Base-by-base conservation (phyloP, 2,113 vertebrate species). In the Platysternon megacephalum region DNA sequence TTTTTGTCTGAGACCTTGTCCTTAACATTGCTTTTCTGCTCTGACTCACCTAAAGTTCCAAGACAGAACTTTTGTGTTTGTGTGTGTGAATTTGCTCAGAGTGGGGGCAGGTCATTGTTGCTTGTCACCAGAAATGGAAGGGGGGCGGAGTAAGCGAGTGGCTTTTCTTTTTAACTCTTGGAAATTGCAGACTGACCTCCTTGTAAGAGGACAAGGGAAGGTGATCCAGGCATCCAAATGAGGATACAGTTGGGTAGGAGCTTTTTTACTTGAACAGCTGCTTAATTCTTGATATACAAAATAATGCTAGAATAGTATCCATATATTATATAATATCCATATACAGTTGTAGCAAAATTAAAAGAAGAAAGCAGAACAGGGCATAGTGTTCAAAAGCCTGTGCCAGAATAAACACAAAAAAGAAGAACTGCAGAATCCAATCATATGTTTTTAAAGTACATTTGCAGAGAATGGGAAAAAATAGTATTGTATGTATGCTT, bases 241-340 rank as follows among this genome's bases (percentile, higher is more conserved):
- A n/a, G 35, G n/a, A 39, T 39, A 39, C 19, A 11, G 17, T 72
- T n/a, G 35, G 58, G 14, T 68, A 35, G 32, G 65, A 39, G 19
- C 65, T 39, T 39, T 39, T 72, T 22, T 39, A 22, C 65, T 9
- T 72, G 65, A 5, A n/a, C n/a, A 72, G 35, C 35, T 21, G 19
- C n/a, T 72, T 39, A 39, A 39, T 72, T 72, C n/a, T 22, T 7
- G 12, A 82, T 89, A 28, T 81, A 81, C 65, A n/a, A 72, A 72
- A 84, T n/a, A 76, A 49, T 55, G 4, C 39, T 84, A 76, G 65
- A 1, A 4, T 12, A 4, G 9, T 35, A 51, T 11, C 28, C 3
- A 39, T 35, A 2, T 0, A 0, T 42, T 76, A 28, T 51, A 8
- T 16, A 61, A 61, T 49, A 12, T 35, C n/a, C 29, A 39, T 39